Evolutionary conservation across 2,888 invertebrate genomes (phyloP), one percentile per base, ranked within the genome.

Genomic region (Auanema sp.): DNA sequence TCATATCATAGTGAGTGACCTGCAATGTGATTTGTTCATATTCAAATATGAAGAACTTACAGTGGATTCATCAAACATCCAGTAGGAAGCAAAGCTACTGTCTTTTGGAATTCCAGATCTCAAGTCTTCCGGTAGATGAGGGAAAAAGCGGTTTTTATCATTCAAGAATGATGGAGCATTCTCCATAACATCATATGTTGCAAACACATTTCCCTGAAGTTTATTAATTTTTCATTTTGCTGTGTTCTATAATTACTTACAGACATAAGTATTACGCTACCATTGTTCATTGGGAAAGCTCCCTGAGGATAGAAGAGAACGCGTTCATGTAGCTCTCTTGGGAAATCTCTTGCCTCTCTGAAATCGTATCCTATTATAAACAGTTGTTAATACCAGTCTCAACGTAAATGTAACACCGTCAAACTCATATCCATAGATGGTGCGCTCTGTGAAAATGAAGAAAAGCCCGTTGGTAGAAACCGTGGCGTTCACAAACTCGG

Each of bases 301-400:
- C 72, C 76, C 43, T 72, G 69, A 8, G 80, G 80, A 50, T 76
- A 80, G 72, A 80, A 80, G 49, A 80, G 74, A 8, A 80, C 79
- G 8, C 79, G 68, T 50, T 72, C 74, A 64, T 80, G 80, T 12
- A 80, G 69, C 24, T 69, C 69, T 43, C 71, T 69, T 25, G 80
- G 80, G 56, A 73, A 79, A 56, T 63, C 60, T 3, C 52, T 24
- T 10, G 76, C 72, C 44, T 67, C 66, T 14, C 72, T 72, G 58
- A 54, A 67, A 66, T 49, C 6, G 11, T n/a, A 33, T 21, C 4
- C 18, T 10, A 24, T 16, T 25, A 3, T 51, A 8, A 3, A 8
- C 12, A 12, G 12, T 12, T n/a, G 18, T 51, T 49, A 49, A 49
- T 11, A n/a, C 10, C 16, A 10, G 8, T 49, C 10, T 12, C 43